These are phyloP conservation scores for Sciurus niger DNA, from an alignment of 2,113 vertebrate genomes.

Conservation along the genomic window DNA sequence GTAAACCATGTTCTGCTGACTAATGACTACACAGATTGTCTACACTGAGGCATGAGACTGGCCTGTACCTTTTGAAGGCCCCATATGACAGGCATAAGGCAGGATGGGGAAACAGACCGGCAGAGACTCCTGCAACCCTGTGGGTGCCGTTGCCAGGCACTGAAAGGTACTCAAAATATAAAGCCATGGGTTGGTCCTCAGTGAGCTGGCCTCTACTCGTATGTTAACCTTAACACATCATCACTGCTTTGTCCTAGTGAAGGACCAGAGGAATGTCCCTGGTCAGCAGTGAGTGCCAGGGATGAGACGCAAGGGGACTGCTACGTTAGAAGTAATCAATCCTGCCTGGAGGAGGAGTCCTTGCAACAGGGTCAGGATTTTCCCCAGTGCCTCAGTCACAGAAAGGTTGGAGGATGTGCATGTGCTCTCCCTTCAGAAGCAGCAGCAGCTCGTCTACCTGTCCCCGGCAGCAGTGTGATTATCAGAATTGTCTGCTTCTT, in stretches of 20 bases:
- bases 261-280: neutral
- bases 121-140: neutral
- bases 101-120: neutral
- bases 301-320: neutral
- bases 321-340: neutral
- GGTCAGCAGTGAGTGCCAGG: neutral
- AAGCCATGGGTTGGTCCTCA: neutral
- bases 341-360: slow-evolving; percentile 37
- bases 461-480: neutral
- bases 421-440: neutral
- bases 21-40: neutral
- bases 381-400: neutral
- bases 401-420: neutral
- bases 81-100: no score
- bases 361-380: neutral
- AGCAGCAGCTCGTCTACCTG: neutral
- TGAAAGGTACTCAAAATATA: neutral
- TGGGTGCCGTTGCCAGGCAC: neutral
- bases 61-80: neutral
- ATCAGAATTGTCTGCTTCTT: neutral
- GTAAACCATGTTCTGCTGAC: neutral
- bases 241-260: neutral
- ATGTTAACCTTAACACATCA: neutral
- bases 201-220: neutral
- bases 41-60: neutral